Evolutionary conservation across 2,113 vertebrate species (phyloP), one percentile per base, ranked within the genome.

Genomic region (Hippocampus abdominalis): DNA sequence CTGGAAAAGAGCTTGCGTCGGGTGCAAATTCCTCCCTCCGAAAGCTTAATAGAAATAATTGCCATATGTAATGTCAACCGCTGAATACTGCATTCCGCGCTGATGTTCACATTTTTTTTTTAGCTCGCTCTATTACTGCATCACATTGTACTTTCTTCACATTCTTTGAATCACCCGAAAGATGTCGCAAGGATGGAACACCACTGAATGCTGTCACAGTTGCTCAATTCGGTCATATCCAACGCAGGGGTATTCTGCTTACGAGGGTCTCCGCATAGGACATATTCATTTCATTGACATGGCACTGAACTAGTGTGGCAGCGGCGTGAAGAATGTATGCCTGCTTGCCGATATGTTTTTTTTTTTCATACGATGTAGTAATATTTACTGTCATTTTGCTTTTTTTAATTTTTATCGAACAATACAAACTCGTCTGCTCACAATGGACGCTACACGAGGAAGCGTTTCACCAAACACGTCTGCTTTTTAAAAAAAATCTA

Each of bases 1-100:
- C 84, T 91, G 91, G 89, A 89, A 90, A 89, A 90, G 83, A 73
- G 76, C 74, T 86, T 81, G 74, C 83, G 80, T 76, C 66, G 74
- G 48, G 76, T 80, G 72, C 71, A 78, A 66, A 77, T 83, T 84
- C 81, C 66, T 72, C 81, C 77, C 68, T 77, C 78, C 65, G 73
- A 60, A 81, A 81, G 83, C 80, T 84, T 82, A 85, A 75, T 82
- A 86, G 74, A 86, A 89, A 87, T 89, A 89, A 84, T 87, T 88
- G 72, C 83, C 73, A 44, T 85, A 75, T 86, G 77, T 85, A 75
- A 86, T 88, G 69, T 83, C 80, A 86, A 79, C 84, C 85, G 71
- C 72, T 42, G 64, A 66, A 72, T 66, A 73, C 20, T 69, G 71
- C 71, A 2, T 84, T 80, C 76, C 74, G 42, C 81, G 18, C 66